These are phyloP conservation scores for Labroides dimidiatus DNA, from an alignment of 2,797 vertebrate species.

Conservation along the genomic window DNA sequence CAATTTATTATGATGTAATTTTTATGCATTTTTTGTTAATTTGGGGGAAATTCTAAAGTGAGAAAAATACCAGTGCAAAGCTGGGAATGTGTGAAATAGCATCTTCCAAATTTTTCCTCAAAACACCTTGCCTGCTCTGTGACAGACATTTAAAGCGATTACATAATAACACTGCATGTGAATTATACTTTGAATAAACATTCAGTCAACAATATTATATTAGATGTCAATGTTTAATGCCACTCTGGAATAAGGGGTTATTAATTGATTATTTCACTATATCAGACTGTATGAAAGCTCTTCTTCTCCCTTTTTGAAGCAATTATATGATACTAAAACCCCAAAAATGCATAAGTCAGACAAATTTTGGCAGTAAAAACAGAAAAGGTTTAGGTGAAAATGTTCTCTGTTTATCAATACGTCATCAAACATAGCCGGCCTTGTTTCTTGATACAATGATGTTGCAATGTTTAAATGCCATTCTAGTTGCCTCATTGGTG, in stretches of 20 bases:
- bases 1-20: no score
- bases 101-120: slow-evolving; percentile 6
- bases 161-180: slow-evolving; percentile 5
- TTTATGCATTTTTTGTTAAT: no score
- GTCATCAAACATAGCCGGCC: no score
- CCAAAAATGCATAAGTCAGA: neutral
- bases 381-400: neutral
- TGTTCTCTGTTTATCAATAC: neutral
- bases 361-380: neutral
- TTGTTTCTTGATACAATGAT: no score
- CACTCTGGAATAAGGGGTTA: slow-evolving; percentile 5
- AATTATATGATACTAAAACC: no score
- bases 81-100: neutral
- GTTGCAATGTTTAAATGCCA: no score
- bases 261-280: neutral
- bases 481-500: neutral
- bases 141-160: slow-evolving; percentile 13
- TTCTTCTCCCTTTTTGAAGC: neutral
- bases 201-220: slow-evolving; percentile 15
- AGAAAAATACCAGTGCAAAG: neutral
- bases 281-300: neutral
- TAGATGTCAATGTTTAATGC: slow-evolving; percentile 8
- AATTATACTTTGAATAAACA: slow-evolving; percentile 15
- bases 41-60: neutral
- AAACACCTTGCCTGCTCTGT: slow-evolving; percentile 19